Conservation (phyloP, 1,140 invertebrate genomes). For the Brachionus manjavacas region DNA sequence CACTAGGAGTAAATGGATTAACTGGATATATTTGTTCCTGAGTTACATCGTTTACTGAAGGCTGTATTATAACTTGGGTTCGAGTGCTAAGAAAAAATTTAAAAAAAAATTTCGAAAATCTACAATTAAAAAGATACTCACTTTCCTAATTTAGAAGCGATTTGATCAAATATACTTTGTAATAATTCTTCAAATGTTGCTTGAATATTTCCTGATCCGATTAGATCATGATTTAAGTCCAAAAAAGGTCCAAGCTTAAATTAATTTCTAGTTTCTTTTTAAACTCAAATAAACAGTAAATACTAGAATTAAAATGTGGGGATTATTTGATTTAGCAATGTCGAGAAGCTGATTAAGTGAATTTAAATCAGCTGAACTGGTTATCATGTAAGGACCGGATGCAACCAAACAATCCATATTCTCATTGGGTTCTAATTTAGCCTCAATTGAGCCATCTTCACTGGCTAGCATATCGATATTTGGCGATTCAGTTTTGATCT, state of each 20-base stretch:
- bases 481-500: background rate
- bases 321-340: background rate
- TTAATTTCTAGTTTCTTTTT: background rate
- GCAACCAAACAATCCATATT: slow-evolving; percentile 8
- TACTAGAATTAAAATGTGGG: slow-evolving; percentile 33
- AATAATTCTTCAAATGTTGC: background rate
- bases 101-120: background rate
- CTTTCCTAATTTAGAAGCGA: slow-evolving; percentile 9
- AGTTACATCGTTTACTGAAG: slow-evolving; percentile 5
- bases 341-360: background rate
- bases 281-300: background rate
- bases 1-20: background rate
- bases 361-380: background rate
- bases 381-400: slow-evolving; percentile 21
- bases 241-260: slow-evolving; percentile 38
- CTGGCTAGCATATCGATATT: background rate
- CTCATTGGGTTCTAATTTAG: background rate
- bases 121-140: background rate
- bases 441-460: background rate
- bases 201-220: slow-evolving; percentile 1
- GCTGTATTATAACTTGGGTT: slow-evolving; percentile 33
- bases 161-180: background rate
- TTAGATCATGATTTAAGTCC: slow-evolving; percentile 31
- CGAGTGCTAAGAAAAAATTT: background rate
- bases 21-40: slow-evolving; percentile 33